Base-by-base conservation (phyloP, 2,113 vertebrate genomes). In the Meles meles region DNA sequence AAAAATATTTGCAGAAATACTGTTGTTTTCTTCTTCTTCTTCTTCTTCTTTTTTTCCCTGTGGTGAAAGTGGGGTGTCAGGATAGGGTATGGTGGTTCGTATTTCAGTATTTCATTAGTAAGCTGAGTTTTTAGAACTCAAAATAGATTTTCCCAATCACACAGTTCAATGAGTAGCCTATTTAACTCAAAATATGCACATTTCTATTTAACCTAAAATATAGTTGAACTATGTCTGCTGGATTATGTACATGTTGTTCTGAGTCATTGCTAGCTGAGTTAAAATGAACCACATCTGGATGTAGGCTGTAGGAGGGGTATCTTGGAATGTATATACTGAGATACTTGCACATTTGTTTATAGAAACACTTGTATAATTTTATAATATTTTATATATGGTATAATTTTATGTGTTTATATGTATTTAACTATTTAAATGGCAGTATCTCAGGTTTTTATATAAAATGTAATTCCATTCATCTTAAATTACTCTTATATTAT, bases 91-190 rank as follows among this genome's bases (percentile, higher is more conserved):
- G 27, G 39, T 44, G 25, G 7, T 61, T 80, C 82, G 3, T 57
- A 83, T 87, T 87, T 39, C n/a, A 63, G n/a, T 23, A 63, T 42
- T 37, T 85, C 18, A 88, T 81, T 86, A 52, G 31, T 21, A 88
- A n/a, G 13, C 9, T 55, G 1, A 34, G 17, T 44, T 52, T 34
- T 79, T n/a, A 61, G 67, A 88, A 27, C 34, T 65, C 44, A 82
- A 37, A 72, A 55, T 57, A 74, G 5, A 39, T n/a, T 85, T 83
- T 69, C 1, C 15, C 23, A 80, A 52, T 74, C n/a, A 90, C 37
- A 47, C 9, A 49, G 3, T 81, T 93, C 6, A 17, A 6, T 42
- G 57, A n/a, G 13, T 39, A 84, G 10, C 47, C 10, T 76, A n/a
- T 74, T 49, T 55, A 71, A 90, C 47, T 84, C 3, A 63, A 88